These are phyloP conservation scores for Cephus spinipes DNA, from an alignment of 2,888 invertebrate species.

Conservation along the genomic window DNA sequence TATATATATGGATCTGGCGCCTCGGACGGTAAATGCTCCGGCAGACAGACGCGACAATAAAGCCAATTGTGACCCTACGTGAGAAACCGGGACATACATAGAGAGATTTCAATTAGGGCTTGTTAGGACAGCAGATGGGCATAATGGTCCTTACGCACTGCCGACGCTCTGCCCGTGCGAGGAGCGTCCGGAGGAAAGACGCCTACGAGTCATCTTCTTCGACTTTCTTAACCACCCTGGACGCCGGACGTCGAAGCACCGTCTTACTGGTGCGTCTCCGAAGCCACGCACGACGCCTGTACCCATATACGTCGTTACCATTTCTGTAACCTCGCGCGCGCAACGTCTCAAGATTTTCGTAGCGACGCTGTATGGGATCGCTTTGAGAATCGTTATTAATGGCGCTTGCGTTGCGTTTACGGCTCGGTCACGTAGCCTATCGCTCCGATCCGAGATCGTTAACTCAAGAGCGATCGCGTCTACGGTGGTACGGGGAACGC, in stretches of 20 bases:
- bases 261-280: not conserved
- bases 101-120: constrained; percentile 65
- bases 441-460: not conserved
- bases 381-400: not conserved
- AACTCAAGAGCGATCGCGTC: not conserved
- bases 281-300: not conserved
- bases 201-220: constrained; percentile 6
- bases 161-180: constrained; percentile 8
- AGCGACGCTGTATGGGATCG: not conserved
- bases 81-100: constrained; percentile 51
- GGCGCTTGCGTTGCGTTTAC: not conserved
- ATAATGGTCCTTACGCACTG: constrained; percentile 48
- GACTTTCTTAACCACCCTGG: not conserved
- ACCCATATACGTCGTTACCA: not conserved
- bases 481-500: not conserved
- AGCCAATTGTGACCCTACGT: constrained; percentile 59
- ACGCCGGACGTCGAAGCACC: not conserved
- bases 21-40: constrained; percentile 32
- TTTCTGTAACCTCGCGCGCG: not conserved
- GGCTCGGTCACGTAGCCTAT: not conserved
- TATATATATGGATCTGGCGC: constrained; percentile 21
- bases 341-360: not conserved
- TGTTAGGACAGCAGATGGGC: constrained; percentile 64
- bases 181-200: constrained; percentile 23
- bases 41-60: constrained; percentile 52